Percentiles rank a stretch among this genome's conserved stretches.
Conservation (phyloP, 2,888 invertebrate species). For the Leptopilina syphax region DNA sequence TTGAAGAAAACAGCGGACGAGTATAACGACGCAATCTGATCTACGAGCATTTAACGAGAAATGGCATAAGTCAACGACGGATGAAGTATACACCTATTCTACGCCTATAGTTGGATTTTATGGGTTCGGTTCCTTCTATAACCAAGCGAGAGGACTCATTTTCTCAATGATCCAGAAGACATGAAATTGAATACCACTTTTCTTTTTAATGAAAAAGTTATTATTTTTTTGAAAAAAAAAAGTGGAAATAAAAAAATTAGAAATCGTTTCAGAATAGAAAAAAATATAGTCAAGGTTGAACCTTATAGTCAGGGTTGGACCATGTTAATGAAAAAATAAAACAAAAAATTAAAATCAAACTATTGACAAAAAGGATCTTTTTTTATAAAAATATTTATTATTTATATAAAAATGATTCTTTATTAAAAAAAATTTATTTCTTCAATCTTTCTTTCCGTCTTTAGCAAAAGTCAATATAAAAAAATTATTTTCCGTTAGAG, state of each 20-base stretch:
- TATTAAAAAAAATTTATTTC: too few relatives aligned
- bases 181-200: conserved; percentile 20
- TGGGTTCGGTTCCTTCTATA: conserved; percentile 42
- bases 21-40: conserved; percentile 50
- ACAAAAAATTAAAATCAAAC: too few relatives aligned
- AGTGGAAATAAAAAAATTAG: neutral
- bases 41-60: conserved; percentile 67
- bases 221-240: neutral
- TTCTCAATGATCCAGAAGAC: neutral
- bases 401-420: too few relatives aligned
- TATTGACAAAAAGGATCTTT: too few relatives aligned
- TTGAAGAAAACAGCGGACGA: conserved; percentile 23
- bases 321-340: too few relatives aligned
- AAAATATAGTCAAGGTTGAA: too few relatives aligned
- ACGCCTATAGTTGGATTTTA: conserved; percentile 58
- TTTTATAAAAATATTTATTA: too few relatives aligned
- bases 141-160: neutral
- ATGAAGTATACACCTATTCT: conserved; percentile 40
- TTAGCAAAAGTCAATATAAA: neutral
- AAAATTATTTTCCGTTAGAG: neutral
- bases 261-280: too few relatives aligned
- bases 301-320: too few relatives aligned
- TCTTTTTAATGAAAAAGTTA: neutral
- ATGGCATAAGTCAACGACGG: conserved; percentile 64
- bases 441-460: too few relatives aligned